Base-by-base conservation (phyloP, 2,797 vertebrate genomes). In the Pipistrellus nathusii region DNA sequence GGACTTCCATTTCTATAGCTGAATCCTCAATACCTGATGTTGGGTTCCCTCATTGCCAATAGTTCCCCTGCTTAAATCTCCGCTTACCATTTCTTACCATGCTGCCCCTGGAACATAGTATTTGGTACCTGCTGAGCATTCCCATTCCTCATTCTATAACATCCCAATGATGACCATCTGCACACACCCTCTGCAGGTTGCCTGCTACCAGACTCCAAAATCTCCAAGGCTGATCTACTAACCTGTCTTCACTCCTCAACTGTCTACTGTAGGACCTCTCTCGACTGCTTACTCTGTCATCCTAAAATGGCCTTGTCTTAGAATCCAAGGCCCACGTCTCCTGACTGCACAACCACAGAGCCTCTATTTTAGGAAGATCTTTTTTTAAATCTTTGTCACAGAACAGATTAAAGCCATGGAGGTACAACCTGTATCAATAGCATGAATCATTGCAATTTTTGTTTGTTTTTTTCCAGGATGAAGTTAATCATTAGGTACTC, bases 381-480 rank as follows among this genome's bases (percentile, higher is more conserved):
- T 88, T 80, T 48, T 62, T 69, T 11, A 62, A 48, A 41, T 30
- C 38, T 89, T 77, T 48, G 69, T 51, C 32, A 51, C 17, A 90
- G 77, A 82, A 57, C 18, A 80, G 20, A 92, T 71, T 27, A 92
- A 2, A 88, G 27, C 18, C 48, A 48, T 62, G 18, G 46, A 46
- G 30, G 11, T 76, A 84, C 2, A 80, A 21, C 6, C 88, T 81
- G 13, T 62, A 68, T 80, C 23, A 80, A 35, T 5, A 75, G 68
- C 51, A 80, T 53, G 48, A 94, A 84, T 84, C 84, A 88, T 2
- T 86, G 27, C 13, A 68, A 76, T 51, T 80, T 89, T 77, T 85
- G 27, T 55, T 87, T 82, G 44, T 68, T 48, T 84, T 94, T 95
- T 84, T 44, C 68, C 62, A 84, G 62, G 51, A 93, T 76, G 73